A percentile compares a stretch with the other conserved stretches of the same genome.
Conservation (phyloP, 2,888 invertebrate genomes). For the Rhagophthalmus giganteus region DNA sequence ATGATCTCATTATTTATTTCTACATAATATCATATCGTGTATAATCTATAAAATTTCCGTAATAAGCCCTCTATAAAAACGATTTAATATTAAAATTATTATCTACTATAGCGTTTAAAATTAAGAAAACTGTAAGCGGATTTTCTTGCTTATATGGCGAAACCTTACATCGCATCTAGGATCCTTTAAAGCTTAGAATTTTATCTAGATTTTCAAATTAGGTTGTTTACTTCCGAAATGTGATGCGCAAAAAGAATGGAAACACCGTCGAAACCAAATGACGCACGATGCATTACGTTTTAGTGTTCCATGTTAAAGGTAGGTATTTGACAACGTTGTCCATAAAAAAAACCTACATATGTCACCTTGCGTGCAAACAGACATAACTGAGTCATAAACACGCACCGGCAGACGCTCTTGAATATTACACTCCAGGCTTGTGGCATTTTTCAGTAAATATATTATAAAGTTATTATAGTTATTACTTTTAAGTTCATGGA, state of each 20-base stretch:
- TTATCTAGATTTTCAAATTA: too few species aligned
- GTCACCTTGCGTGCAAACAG: slow-evolving; percentile 29
- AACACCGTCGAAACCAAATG: slow-evolving; percentile 28
- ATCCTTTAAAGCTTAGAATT: too few species aligned
- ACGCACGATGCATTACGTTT: slow-evolving; percentile 29
- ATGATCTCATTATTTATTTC: too few species aligned
- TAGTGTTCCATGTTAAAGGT: slow-evolving; percentile 27
- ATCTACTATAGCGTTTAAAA: too few species aligned
- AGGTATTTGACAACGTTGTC: slow-evolving; percentile 14
- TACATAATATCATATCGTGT: too few species aligned
- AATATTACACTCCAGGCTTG: slow-evolving; percentile 17
- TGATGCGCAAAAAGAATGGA: slow-evolving; percentile 18
- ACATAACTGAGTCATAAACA: slow-evolving; percentile 33
- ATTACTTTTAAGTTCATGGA: too few species aligned
- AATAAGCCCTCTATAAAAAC: too few species aligned
- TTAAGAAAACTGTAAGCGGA: too few species aligned
- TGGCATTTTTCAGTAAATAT: slow-evolving; percentile 12
- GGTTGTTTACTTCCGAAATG: slow-evolving; percentile 9
- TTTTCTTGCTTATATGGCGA: too few species aligned
- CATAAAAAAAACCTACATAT: slow-evolving; percentile 32
- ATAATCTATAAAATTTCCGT: too few species aligned
- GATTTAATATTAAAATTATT: too few species aligned
- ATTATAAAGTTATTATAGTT: slow-evolving; percentile 8
- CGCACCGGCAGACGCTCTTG: slow-evolving; percentile 30
- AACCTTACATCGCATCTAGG: too few species aligned